phyloP scores from a whole-genome alignment of 1,140 invertebrate species.

The Centruroides vittatus region DNA sequence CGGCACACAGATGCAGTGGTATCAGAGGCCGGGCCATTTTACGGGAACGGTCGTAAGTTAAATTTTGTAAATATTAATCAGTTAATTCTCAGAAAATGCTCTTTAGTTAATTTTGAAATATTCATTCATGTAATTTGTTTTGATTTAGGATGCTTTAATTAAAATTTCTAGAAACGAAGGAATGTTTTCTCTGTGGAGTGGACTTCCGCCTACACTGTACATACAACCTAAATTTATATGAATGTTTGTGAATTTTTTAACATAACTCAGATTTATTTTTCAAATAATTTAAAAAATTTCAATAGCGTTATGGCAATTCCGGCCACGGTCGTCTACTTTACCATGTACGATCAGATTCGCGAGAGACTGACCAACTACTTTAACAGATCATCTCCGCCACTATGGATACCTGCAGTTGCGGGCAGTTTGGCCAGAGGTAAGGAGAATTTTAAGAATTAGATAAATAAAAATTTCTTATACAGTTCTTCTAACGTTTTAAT shows the following conservation, averaged over 20 bases:
- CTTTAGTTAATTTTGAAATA: too few relatives aligned
- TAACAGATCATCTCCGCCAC: not conserved
- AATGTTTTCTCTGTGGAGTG: conserved; percentile 83
- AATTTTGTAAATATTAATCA: not conserved
- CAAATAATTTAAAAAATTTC: conserved; percentile 5
- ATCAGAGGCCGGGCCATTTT: conserved; percentile 57
- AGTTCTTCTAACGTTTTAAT: not conserved
- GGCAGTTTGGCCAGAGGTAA: conserved; percentile 25
- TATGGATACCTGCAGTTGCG: conserved; percentile 24
- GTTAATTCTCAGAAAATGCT: not conserved
- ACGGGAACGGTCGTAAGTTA: conserved; percentile 70
- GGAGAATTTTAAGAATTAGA: conserved; percentile 22
- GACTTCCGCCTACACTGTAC: conserved; percentile 79
- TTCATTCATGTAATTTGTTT: too few relatives aligned
- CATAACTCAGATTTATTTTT: too few relatives aligned
- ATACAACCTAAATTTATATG: conserved; percentile 7
- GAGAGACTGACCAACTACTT: conserved; percentile 15
- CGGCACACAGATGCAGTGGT: conserved; percentile 35
- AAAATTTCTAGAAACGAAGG: conserved; percentile 86
- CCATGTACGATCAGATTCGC: conserved; percentile 34
- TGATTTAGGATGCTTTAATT: conserved; percentile 73
- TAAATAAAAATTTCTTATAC: too few relatives aligned
- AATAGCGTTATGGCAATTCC: conserved; percentile 36
- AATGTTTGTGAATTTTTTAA: too few relatives aligned
- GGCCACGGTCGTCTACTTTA: conserved; percentile 40